A percentile compares a stretch with the other conserved stretches of the same genome.
These are phyloP conservation scores for Neodiprion fabricii DNA, from an alignment of 1,140 invertebrate species.

Conservation along the genomic window DNA sequence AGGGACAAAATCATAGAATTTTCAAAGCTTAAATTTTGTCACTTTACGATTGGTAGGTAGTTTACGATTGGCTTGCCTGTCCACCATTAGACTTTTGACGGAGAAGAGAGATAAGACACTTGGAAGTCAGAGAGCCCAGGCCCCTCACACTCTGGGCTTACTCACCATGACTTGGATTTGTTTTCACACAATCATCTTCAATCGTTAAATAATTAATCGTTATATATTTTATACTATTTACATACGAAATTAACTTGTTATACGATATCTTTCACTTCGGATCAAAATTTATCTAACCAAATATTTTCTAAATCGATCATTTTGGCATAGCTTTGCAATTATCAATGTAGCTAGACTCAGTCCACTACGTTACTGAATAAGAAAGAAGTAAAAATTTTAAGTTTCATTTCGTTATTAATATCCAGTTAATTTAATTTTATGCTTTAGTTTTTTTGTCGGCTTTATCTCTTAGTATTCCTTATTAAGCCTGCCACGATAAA, in stretches of 20 bases:
- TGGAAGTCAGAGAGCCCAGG: conserved; percentile 50
- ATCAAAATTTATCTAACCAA: conserved; percentile 35
- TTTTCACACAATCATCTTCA: conserved; percentile 47
- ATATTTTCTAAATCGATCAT: too few species aligned
- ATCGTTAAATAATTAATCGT: conserved; percentile 46
- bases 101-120: conserved; percentile 54
- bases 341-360: too few species aligned
- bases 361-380: too few species aligned
- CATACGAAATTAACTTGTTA: conserved; percentile 49
- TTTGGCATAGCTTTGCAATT: too few species aligned
- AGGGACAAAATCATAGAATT: not conserved
- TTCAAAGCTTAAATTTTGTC: not conserved
- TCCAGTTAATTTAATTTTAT: not conserved
- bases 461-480: not conserved
- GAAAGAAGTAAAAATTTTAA: not conserved
- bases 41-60: not conserved
- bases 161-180: conserved; percentile 50
- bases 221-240: conserved; percentile 43
- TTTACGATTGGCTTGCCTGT: conserved; percentile 39
- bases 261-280: conserved; percentile 46
- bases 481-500: not conserved
- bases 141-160: conserved; percentile 40
- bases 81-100: conserved; percentile 48
- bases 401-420: not conserved
- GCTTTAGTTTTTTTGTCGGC: not conserved